Percentiles rank a stretch among this genome's conserved stretches.
Evolutionary conservation across 2,797 vertebrate species (phyloP).

Genomic region (Carcharodon carcharias): DNA sequence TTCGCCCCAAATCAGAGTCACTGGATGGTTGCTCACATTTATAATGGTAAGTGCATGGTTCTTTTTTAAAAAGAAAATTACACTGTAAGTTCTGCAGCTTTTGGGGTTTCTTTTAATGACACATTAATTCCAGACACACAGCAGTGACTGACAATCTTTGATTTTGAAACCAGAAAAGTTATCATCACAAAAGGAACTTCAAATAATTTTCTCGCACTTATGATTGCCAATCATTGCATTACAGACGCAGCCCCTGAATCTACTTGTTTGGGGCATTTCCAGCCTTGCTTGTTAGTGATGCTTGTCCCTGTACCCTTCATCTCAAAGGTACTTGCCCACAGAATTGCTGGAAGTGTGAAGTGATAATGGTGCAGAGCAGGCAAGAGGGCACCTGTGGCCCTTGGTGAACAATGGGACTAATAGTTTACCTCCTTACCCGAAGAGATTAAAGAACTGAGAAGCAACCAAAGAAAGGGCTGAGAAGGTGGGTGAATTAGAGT

Average conservation of each 20-base stretch:
- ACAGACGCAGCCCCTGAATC: background rate
- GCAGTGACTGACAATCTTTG: background rate
- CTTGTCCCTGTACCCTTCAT: background rate
- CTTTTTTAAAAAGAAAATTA: background rate
- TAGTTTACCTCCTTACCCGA: background rate
- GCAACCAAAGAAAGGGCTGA: background rate
- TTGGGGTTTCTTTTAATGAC: background rate
- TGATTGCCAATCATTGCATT: too few species aligned
- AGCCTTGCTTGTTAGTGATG: background rate
- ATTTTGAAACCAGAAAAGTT: background rate
- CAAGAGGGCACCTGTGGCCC: background rate
- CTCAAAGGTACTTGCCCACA: background rate
- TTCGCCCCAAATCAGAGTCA: background rate
- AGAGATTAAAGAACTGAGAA: background rate
- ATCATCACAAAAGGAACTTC: background rate
- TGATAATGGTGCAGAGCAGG: background rate
- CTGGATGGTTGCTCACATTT: background rate
- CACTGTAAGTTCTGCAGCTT: background rate
- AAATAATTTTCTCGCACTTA: background rate
- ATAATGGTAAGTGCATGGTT: background rate
- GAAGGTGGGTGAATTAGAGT: background rate
- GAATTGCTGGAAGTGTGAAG: too few species aligned
- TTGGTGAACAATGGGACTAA: background rate
- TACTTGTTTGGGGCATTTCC: background rate
- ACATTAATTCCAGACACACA: background rate